Percentiles rank a stretch among this genome's conserved stretches.
phyloP scores from a whole-genome alignment of 2,888 invertebrate genomes.

The Microdon myrmicae region DNA sequence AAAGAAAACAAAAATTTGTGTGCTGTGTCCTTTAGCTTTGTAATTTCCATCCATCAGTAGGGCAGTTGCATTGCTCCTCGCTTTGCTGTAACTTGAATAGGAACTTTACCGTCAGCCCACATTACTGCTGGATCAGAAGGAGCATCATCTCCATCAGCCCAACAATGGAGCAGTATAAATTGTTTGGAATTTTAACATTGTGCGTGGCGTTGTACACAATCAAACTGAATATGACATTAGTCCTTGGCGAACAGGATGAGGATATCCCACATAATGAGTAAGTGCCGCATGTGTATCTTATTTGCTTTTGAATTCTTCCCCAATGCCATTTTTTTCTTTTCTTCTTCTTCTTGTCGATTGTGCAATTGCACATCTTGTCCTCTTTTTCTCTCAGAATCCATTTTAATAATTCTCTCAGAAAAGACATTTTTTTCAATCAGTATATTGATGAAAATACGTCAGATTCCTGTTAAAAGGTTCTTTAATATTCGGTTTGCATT shows the following conservation, averaged over 20 bases:
- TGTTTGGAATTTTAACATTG: constrained; percentile 59
- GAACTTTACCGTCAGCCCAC: constrained; percentile 20
- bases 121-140: constrained; percentile 43
- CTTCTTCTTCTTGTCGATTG: constrained; percentile 8
- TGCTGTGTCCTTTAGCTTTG: constrained; percentile 26
- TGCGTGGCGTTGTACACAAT: constrained; percentile 60
- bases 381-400: background rate
- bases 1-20: constrained; percentile 5
- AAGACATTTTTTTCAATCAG: too few species aligned
- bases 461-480: too few species aligned
- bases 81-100: too few species aligned
- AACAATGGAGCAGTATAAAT: constrained; percentile 48
- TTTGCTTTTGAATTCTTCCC: constrained; percentile 11
- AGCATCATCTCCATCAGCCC: constrained; percentile 27
- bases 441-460: too few species aligned
- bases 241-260: constrained; percentile 79
- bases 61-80: background rate
- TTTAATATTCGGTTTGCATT: too few species aligned
- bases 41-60: constrained; percentile 38
- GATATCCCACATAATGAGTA: constrained; percentile 92
- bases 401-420: too few species aligned
- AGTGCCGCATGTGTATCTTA: constrained; percentile 66
- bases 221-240: constrained; percentile 59
- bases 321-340: background rate
- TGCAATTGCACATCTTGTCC: constrained; percentile 10